phyloP scores from a whole-genome alignment of 2,888 invertebrate species.

The Acholoe squamosa region DNA sequence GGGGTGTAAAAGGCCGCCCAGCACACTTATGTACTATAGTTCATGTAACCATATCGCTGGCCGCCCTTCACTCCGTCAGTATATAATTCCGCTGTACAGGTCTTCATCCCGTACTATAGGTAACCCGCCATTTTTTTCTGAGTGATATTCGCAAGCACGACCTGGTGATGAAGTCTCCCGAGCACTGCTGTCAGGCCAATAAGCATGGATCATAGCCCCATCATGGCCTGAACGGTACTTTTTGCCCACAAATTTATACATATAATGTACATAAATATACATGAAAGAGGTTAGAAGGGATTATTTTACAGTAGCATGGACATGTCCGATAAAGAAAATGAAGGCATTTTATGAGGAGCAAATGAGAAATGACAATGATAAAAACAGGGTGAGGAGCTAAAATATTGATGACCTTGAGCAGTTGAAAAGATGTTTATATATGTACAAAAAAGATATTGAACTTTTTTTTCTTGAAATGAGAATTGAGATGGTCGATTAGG shows the following conservation, averaged over 20 bases:
- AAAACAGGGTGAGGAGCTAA: no score
- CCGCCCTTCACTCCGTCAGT: neutral
- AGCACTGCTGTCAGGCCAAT: neutral
- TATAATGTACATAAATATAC: neutral
- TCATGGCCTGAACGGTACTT: neutral
- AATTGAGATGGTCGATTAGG: no score
- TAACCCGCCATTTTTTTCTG: neutral
- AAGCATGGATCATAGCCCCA: neutral
- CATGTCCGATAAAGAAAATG: neutral
- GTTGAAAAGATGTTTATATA: neutral
- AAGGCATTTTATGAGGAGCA: constrained; percentile 23
- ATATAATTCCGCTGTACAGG: constrained; percentile 22
- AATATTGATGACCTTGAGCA: neutral
- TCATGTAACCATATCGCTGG: constrained; percentile 24
- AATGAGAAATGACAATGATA: neutral
- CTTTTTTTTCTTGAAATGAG: no score
- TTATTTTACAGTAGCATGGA: constrained; percentile 22
- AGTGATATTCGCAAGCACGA: neutral
- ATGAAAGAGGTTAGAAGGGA: constrained; percentile 11
- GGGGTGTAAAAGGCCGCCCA: neutral
- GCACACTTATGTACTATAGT: constrained; percentile 6
- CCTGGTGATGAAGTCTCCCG: neutral
- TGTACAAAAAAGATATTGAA: no score
- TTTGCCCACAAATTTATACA: constrained; percentile 24
- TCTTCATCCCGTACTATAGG: constrained; percentile 16